These are phyloP conservation scores for Orthonyx spaldingii DNA, from an alignment of 2,113 vertebrate species.

Conservation along the genomic window DNA sequence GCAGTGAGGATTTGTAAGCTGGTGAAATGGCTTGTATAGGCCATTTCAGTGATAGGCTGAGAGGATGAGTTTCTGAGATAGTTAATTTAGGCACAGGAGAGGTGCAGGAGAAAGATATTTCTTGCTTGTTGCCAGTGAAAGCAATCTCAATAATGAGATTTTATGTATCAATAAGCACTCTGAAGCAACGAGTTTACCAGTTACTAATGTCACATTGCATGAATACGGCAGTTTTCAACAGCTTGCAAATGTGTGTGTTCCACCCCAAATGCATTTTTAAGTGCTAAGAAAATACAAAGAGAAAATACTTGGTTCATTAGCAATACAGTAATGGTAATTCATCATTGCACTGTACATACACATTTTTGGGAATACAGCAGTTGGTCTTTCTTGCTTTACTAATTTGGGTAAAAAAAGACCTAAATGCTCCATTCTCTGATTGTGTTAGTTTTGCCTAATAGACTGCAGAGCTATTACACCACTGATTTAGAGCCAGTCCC, in stretches of 20 bases:
- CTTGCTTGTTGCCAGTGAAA: neutral
- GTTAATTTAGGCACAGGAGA: neutral
- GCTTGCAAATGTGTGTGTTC: fast-evolving
- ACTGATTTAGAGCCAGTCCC: neutral
- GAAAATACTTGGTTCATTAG: neutral
- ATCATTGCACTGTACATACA: neutral
- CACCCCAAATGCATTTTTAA: neutral
- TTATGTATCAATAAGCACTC: neutral
- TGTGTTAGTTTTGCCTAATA: neutral
- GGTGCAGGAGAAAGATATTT: neutral
- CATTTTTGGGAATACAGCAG: neutral
- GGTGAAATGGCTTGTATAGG: neutral
- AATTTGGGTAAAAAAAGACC: neutral
- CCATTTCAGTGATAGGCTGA: neutral
- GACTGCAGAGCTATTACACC: neutral
- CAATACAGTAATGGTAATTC: neutral
- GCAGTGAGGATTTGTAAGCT: neutral
- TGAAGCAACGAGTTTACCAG: neutral
- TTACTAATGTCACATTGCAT: neutral
- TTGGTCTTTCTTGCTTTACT: neutral
- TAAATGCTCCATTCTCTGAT: neutral
- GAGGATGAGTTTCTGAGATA: neutral
- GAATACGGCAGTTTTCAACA: neutral
- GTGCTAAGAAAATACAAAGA: neutral
- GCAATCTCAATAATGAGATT: neutral